Percentiles rank a stretch among this genome's conserved stretches.
These are phyloP conservation scores for Lypha dubia DNA, from an alignment of 2,888 invertebrate genomes.

Conservation along the genomic window DNA sequence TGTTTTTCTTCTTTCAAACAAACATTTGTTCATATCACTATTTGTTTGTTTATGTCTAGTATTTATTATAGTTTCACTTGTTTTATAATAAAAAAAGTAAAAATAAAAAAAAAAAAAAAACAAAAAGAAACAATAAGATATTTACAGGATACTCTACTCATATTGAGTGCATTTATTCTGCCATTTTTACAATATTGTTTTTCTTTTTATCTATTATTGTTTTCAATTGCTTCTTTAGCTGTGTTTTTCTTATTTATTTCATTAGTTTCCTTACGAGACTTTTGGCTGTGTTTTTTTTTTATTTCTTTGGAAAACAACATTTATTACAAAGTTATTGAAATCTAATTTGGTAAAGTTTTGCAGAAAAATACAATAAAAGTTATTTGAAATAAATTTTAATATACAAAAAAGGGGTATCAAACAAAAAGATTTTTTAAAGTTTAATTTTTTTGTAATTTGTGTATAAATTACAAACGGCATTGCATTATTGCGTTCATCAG, in stretches of 20 bases:
- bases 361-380: neutral
- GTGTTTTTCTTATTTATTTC: constrained; percentile 34
- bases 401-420: too few species aligned
- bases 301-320: neutral
- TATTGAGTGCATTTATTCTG: constrained; percentile 72
- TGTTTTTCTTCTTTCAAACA: constrained; percentile 42
- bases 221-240: constrained; percentile 59
- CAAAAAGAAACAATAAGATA: neutral
- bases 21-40: constrained; percentile 57
- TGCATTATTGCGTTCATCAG: too few species aligned
- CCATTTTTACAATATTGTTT: constrained; percentile 56
- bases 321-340: constrained; percentile 58
- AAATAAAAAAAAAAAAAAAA: neutral
- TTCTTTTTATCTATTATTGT: constrained; percentile 39
- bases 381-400: neutral
- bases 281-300: constrained; percentile 23
- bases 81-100: neutral
- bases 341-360: constrained; percentile 42
- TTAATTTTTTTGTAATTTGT: too few species aligned
- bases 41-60: constrained; percentile 41
- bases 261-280: constrained; percentile 54
- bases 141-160: constrained; percentile 55
- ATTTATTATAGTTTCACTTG: constrained; percentile 37
- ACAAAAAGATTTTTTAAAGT: too few species aligned
- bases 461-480: too few species aligned